Evolutionary conservation across 30 jellyfish, hydroid and myxozoan species (phyloP).

Genomic region (Hydractinia echinata): DNA sequence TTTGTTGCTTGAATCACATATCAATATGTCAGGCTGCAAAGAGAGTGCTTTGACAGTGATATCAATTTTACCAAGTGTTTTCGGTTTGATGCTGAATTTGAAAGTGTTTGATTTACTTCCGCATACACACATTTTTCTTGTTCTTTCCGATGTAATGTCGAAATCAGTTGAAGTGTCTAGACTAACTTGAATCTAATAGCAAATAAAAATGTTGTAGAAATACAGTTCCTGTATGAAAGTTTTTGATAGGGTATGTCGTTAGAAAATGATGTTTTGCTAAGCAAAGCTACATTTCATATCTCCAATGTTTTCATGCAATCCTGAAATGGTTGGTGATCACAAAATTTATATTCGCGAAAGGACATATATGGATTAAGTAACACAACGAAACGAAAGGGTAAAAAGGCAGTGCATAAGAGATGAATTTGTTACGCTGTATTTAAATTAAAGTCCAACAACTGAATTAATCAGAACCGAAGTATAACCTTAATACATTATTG

Average conservation of each 20-base stretch:
- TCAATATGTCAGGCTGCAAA: constrained; percentile 18
- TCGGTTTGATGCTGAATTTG: constrained; percentile 57
- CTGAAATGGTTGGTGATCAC: too few species aligned
- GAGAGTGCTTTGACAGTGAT: constrained; percentile 67
- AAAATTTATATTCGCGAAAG: too few species aligned
- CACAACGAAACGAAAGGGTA: too few species aligned
- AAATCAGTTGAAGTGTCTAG: constrained; percentile 43
- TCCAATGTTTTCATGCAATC: too few species aligned
- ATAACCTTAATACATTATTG: too few species aligned
- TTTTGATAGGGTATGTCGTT: neutral
- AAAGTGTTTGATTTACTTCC: constrained; percentile 68
- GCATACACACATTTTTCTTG: constrained; percentile 49
- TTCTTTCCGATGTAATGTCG: constrained; percentile 28
- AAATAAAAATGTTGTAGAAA: neutral
- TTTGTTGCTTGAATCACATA: constrained; percentile 40
- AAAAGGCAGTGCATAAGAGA: too few species aligned
- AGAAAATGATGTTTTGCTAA: too few species aligned
- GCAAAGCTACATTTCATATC: too few species aligned
- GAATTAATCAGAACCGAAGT: too few species aligned
- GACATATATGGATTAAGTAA: too few species aligned
- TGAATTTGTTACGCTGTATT: too few species aligned
- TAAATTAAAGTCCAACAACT: too few species aligned
- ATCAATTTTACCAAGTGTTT: constrained; percentile 52
- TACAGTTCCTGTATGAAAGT: neutral
- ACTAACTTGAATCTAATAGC: constrained; percentile 44